A percentile compares a stretch with the other conserved stretches of the same genome.
These are phyloP conservation scores for Lepeophtheirus nordmannii DNA, from an alignment of 2,888 invertebrate species.

Conservation along the genomic window DNA sequence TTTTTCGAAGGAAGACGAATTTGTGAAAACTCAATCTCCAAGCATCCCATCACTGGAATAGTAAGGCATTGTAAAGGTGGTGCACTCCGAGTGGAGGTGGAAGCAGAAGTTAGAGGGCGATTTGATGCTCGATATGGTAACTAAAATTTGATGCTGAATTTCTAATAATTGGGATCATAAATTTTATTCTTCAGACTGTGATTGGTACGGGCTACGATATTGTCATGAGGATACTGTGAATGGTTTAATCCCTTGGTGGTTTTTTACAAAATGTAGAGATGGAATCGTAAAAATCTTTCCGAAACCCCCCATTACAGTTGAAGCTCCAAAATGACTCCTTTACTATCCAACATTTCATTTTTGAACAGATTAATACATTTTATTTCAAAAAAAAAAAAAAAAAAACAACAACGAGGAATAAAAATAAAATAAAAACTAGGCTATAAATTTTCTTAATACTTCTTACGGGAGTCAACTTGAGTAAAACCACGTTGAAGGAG, in stretches of 20 bases:
- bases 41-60: background rate
- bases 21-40: background rate
- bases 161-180: no score
- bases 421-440: background rate
- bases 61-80: background rate
- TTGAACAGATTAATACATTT: background rate
- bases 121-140: conserved; percentile 2
- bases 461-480: no score
- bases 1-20: conserved; percentile 2
- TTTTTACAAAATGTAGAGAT: background rate
- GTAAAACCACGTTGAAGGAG: no score
- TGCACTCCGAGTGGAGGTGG: background rate
- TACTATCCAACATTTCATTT: no score
- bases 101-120: background rate
- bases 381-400: background rate
- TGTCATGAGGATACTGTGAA: background rate
- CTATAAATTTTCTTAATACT: no score
- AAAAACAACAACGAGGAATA: no score
- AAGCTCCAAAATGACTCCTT: background rate
- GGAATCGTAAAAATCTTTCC: background rate
- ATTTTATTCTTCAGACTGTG: background rate
- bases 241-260: conserved; percentile 1
- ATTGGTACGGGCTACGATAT: background rate
- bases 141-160: no score
- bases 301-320: background rate